Percentiles rank a stretch among this genome's conserved stretches.
phyloP scores from a whole-genome alignment of 1,140 invertebrate genomes.

The Harlomillsia oculata region DNA sequence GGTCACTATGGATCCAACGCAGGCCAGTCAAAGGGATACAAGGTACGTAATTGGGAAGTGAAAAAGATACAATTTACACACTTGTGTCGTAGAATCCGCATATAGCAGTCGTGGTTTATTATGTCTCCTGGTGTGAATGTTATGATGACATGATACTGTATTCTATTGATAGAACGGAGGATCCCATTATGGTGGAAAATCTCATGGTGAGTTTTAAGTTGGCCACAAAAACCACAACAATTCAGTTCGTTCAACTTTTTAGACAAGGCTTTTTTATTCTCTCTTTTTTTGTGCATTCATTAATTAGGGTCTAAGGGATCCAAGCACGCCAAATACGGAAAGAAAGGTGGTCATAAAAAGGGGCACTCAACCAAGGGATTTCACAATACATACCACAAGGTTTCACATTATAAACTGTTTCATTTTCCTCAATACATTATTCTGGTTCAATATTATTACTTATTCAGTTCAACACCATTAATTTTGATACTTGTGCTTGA shows the following conservation, averaged over 20 bases:
- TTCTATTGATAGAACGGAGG: conserved; percentile 15
- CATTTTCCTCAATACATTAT: background rate
- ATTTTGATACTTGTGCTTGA: background rate
- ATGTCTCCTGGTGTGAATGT: background rate
- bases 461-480: background rate
- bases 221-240: too few relatives aligned
- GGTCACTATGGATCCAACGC: conserved; percentile 28
- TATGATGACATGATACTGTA: background rate
- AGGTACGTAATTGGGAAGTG: conserved; percentile 10
- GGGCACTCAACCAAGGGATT: conserved; percentile 33
- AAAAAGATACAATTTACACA: background rate
- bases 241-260: too few relatives aligned
- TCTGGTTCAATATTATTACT: background rate
- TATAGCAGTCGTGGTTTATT: background rate
- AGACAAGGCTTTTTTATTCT: too few relatives aligned
- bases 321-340: conserved; percentile 31
- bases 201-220: too few relatives aligned
- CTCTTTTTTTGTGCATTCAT: too few relatives aligned
- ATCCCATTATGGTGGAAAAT: conserved; percentile 17
- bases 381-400: conserved; percentile 35
- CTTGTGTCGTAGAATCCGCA: background rate
- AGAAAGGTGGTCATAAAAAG: conserved; percentile 31
- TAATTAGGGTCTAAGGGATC: conserved; percentile 19
- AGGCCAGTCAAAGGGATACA: conserved; percentile 23
- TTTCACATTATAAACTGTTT: background rate